Evolutionary conservation across 2,888 invertebrate species (phyloP), one percentile per base, ranked within the genome.

Genomic region (Phortica magna): DNA sequence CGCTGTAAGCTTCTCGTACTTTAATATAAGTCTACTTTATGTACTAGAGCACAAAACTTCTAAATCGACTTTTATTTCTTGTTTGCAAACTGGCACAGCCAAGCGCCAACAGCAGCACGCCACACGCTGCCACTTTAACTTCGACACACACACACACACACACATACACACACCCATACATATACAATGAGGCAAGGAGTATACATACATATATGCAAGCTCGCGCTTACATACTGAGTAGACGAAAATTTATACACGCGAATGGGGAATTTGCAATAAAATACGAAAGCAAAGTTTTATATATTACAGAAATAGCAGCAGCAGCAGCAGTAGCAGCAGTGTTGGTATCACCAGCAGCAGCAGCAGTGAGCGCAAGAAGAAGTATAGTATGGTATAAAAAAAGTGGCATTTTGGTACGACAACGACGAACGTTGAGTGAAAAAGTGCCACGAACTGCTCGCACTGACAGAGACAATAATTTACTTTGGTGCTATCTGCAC

Each of bases 201-300:
- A 14, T 48, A 48, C 19, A n/a, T 42, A 31, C 1, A 22, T 61
- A 55, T 39, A 42, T 41, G 67, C 17, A 10, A 42, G n/a, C 48
- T 3, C 48, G 67, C 39, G 9, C 42, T 12, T n/a, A 42, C 19
- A 39, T 43, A 53, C 39, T 39, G 31, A 5, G 22, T n/a, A 42
- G n/a, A 22, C 65, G 73, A 73, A 76, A 75, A 74, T 81, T 76
- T 75, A 78, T 81, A 84, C 81, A 81, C 84, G 87, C 87, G 83
- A 88, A 82, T 83, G 80, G 88, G 87, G 89, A 88, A 85, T 89
- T 81, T 86, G 89, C 87, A 88, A 89, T 88, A 89, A 89, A 89
- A 86, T 83, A 88, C 80, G 79, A 79, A 79, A 77, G 72, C 78
- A 80, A 53, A 78, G 79, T 73, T 78, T 75, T 78, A 76, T 79